phyloP scores from a whole-genome alignment of 2,113 vertebrate species.

The Lophochroa leadbeateri region DNA sequence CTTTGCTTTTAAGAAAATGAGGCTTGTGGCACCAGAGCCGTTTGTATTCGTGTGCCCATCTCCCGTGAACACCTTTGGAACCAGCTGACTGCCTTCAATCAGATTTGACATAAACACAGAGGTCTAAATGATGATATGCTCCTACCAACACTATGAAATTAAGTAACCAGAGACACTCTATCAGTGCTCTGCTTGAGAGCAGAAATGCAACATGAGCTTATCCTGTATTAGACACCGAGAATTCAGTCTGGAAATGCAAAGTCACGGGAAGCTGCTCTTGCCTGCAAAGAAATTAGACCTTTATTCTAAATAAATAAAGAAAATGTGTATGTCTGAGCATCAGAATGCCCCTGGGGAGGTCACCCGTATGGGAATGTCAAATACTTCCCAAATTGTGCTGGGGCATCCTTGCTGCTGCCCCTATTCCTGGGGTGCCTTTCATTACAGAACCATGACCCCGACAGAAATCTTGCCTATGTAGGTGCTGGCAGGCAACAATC shows the following conservation, averaged over 20 bases:
- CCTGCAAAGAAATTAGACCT: neutral
- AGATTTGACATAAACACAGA: neutral
- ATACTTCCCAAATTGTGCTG: accelerated
- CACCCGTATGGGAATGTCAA: accelerated
- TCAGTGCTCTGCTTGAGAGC: neutral
- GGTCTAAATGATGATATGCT: neutral
- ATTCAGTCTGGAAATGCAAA: neutral
- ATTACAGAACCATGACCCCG: accelerated
- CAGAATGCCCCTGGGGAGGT: accelerated
- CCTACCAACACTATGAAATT: neutral
- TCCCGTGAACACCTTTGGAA: neutral
- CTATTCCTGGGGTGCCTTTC: accelerated
- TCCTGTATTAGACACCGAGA: neutral
- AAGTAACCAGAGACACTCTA: neutral
- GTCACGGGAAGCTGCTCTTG: neutral
- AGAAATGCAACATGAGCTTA: accelerated
- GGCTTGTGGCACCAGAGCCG: neutral
- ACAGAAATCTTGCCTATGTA: accelerated
- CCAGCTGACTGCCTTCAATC: neutral
- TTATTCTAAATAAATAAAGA: accelerated
- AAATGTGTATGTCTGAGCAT: neutral
- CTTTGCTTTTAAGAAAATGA: neutral
- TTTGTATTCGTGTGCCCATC: neutral
- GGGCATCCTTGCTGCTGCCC: neutral
- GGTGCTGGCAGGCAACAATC: neutral